These are phyloP conservation scores for Aethes cnicana DNA, from an alignment of 2,888 invertebrate species.

Conservation along the genomic window DNA sequence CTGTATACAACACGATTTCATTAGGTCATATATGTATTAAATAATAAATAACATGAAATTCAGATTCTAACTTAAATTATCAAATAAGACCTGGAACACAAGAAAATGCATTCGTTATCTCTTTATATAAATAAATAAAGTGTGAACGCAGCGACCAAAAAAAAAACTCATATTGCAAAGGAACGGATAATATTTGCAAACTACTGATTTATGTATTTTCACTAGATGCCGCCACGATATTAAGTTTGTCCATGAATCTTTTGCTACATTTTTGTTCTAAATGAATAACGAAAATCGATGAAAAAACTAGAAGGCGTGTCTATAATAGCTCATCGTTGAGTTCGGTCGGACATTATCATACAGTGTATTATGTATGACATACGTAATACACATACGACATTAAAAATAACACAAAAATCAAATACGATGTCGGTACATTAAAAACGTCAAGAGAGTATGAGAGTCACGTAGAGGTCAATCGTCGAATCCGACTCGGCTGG, in stretches of 20 bases:
- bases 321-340: background rate
- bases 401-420: slow-evolving; percentile 12
- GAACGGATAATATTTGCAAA: background rate
- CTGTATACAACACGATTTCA: slow-evolving; percentile 13
- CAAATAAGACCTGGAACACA: slow-evolving; percentile 45
- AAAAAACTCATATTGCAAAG: slow-evolving; percentile 25
- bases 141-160: slow-evolving; percentile 9
- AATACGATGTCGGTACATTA: slow-evolving; percentile 3
- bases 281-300: too few relatives aligned
- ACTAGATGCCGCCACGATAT: background rate
- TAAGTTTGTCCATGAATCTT: background rate
- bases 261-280: background rate
- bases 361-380: too few relatives aligned
- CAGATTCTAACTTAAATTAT: slow-evolving; percentile 43
- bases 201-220: background rate
- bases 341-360: too few relatives aligned
- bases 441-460: too few relatives aligned
- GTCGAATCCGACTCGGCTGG: too few relatives aligned
- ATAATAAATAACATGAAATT: slow-evolving; percentile 29
- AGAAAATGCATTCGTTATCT: slow-evolving; percentile 42
- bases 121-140: slow-evolving; percentile 24
- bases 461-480: too few relatives aligned
- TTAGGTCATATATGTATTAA: slow-evolving; percentile 22
- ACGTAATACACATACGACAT: slow-evolving; percentile 14
- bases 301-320: too few relatives aligned